Conservation (phyloP, 92 coral and sea anemone genomes). For the Paragorgia papillata region DNA sequence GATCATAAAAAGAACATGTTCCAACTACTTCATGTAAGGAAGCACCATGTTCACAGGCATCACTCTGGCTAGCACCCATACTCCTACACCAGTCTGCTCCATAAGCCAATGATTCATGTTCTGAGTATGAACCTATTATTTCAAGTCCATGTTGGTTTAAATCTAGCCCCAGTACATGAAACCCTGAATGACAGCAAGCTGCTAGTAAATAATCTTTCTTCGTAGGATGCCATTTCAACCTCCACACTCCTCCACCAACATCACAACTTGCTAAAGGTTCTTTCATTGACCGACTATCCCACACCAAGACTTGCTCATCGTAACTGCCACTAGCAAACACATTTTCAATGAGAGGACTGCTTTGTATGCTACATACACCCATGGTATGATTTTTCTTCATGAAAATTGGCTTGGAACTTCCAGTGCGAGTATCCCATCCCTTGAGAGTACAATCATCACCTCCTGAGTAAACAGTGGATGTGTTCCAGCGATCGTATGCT, state of each 20-base stretch:
- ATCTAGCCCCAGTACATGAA: slow-evolving; percentile 69
- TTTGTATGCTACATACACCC: slow-evolving; percentile 97
- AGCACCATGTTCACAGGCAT: not conserved
- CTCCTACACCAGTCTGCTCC: slow-evolving; percentile 91
- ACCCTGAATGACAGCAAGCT: slow-evolving; percentile 93
- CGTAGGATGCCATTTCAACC: slow-evolving; percentile 94
- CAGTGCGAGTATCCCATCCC: slow-evolving; percentile 93
- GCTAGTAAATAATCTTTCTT: slow-evolving; percentile 72
- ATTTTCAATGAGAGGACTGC: slow-evolving; percentile 70
- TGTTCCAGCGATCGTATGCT: slow-evolving; percentile 84
- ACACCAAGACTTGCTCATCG: slow-evolving; percentile 80
- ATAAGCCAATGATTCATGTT: slow-evolving; percentile 81
- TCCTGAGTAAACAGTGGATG: slow-evolving; percentile 81
- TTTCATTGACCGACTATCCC: slow-evolving; percentile 92
- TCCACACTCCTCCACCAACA: slow-evolving; percentile 99
- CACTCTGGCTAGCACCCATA: not conserved
- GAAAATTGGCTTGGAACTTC: slow-evolving; percentile 77
- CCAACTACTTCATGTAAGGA: slow-evolving; percentile 57
- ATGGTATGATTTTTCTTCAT: slow-evolving; percentile 79
- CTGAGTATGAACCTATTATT: slow-evolving; percentile 63
- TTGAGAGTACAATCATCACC: slow-evolving; percentile 89
- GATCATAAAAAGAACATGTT: slow-evolving; percentile 98
- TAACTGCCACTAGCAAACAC: slow-evolving; percentile 98
- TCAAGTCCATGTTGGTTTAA: slow-evolving; percentile 65
- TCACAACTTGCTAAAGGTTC: slow-evolving; percentile 68